Percentiles rank a stretch among this genome's conserved stretches.
Conservation (phyloP, 2,888 invertebrate species). For the Rhagium mordax region DNA sequence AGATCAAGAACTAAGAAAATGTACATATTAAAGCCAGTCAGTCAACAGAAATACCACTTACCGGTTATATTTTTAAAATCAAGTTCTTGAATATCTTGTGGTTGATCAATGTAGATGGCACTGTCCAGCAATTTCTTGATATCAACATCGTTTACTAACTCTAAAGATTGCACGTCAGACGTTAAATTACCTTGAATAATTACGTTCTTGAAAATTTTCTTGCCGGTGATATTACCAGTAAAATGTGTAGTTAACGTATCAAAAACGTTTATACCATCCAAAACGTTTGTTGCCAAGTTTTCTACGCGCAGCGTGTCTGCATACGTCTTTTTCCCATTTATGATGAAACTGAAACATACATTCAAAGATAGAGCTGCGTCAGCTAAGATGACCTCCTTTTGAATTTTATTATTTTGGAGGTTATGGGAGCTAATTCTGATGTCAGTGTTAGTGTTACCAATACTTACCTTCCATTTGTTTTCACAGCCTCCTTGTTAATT, state of each 20-base stretch:
- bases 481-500: conserved; percentile 59
- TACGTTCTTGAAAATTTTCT: conserved; percentile 53
- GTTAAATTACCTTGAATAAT: conserved; percentile 53
- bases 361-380: no score
- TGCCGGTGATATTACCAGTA: conserved; percentile 41
- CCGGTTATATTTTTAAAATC: conserved; percentile 56
- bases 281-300: conserved; percentile 46
- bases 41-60: conserved; percentile 34
- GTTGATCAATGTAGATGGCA: conserved; percentile 54
- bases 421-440: no score
- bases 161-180: conserved; percentile 38
- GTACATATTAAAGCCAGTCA: no score
- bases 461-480: conserved; percentile 61
- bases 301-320: conserved; percentile 39
- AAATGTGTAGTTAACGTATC: conserved; percentile 43
- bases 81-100: conserved; percentile 47
- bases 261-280: conserved; percentile 45
- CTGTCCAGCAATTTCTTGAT: conserved; percentile 50
- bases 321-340: conserved; percentile 15
- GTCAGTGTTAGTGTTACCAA: no score
- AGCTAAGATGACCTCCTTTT: no score
- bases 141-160: conserved; percentile 54
- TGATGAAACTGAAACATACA: conserved; percentile 19
- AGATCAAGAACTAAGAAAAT: conserved; percentile 55
- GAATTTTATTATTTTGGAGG: no score